phyloP scores from a whole-genome alignment of 2,888 invertebrate species.

The Cephus spinipes region DNA sequence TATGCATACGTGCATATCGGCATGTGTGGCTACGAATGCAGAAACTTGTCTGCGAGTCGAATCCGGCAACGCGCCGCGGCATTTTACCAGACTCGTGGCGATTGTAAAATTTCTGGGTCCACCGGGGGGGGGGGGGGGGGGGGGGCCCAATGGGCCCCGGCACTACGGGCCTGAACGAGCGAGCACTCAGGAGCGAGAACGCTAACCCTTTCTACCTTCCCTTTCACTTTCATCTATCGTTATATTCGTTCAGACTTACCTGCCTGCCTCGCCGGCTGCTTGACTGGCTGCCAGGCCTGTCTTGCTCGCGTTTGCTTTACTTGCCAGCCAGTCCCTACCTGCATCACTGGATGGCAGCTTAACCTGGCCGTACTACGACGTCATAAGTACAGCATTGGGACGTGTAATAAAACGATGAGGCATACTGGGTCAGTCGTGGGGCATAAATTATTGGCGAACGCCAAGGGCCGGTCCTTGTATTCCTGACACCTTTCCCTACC shows the following conservation, averaged over 20 bases:
- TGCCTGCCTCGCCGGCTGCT: constrained; percentile 35
- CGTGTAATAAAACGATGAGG: constrained; percentile 36
- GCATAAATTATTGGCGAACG: not conserved
- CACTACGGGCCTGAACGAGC: constrained; percentile 20
- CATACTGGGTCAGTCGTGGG: constrained; percentile 5
- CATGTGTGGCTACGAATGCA: not conserved
- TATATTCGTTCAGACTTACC: constrained; percentile 6
- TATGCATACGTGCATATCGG: not conserved
- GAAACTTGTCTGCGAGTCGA: not conserved
- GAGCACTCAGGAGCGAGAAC: constrained; percentile 32
- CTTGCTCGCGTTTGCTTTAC: not conserved
- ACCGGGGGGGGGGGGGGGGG: constrained; percentile 28
- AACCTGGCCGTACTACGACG: not conserved
- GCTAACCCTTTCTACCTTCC: constrained; percentile 65
- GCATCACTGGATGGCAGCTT: not conserved
- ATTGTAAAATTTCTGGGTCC: constrained; percentile 51
- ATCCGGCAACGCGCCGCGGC: constrained; percentile 11
- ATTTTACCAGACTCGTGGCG: constrained; percentile 45
- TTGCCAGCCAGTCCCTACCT: not conserved
- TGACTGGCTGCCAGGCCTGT: constrained; percentile 14
- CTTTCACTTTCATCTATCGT: constrained; percentile 66
- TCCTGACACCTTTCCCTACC: not conserved
- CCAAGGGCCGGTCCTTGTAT: not conserved
- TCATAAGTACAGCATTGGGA: not conserved
- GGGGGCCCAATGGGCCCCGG: constrained; percentile 22